Conservation (phyloP, 2,113 vertebrate genomes). For the Orthonyx spaldingii region DNA sequence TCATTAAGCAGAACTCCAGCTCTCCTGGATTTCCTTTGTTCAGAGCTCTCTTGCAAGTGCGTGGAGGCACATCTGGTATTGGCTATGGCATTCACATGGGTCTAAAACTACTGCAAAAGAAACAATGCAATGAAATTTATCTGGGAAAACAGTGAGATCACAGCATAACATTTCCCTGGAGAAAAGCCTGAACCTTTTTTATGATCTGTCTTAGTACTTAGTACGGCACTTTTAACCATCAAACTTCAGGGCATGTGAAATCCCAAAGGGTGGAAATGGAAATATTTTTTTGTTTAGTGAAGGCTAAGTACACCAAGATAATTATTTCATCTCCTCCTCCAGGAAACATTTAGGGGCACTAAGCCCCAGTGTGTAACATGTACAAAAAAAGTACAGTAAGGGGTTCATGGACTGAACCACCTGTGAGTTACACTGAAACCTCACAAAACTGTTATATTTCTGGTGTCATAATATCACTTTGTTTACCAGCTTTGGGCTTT, state of each 20-base stretch:
- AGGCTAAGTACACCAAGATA: not conserved
- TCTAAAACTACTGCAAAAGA: slow-evolving; percentile 39
- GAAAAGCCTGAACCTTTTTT: slow-evolving; percentile 45
- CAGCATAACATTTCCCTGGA: slow-evolving; percentile 45
- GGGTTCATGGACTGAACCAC: not conserved
- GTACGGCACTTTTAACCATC: not conserved
- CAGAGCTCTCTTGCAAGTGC: slow-evolving; percentile 24
- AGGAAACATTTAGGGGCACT: not conserved
- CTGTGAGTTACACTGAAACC: not conserved
- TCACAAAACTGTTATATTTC: not conserved
- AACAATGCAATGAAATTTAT: slow-evolving; percentile 60
- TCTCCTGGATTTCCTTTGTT: slow-evolving; percentile 52
- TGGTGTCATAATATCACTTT: not conserved
- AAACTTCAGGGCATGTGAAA: not conserved
- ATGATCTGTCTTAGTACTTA: slow-evolving; percentile 28
- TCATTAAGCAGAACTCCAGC: slow-evolving; percentile 47
- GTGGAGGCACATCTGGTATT: slow-evolving; percentile 40
- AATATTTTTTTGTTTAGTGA: slow-evolving; percentile 30
- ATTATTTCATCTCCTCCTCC: not conserved
- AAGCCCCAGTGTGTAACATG: not conserved
- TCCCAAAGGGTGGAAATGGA: slow-evolving; percentile 3
- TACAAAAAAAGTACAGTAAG: not conserved
- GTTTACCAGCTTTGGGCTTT: slow-evolving; percentile 23
- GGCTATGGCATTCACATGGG: slow-evolving; percentile 25
- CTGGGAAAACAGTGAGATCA: slow-evolving; percentile 61